These are phyloP conservation scores for Mycteria americana DNA, from an alignment of 2,797 vertebrate species.

Conservation along the genomic window DNA sequence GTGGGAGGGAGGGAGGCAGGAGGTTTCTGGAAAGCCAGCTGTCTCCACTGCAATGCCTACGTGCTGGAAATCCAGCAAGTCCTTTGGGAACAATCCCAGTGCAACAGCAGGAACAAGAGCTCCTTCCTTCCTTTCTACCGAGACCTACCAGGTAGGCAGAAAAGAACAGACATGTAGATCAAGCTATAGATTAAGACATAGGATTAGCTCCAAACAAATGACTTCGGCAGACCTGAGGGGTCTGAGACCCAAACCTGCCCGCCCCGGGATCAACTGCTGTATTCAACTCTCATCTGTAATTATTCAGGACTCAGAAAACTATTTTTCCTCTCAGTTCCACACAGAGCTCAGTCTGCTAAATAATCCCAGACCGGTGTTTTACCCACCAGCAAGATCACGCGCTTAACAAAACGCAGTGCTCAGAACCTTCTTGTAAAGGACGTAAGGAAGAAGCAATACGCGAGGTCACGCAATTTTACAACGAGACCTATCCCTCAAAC, in stretches of 20 bases:
- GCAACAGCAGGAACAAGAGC: not conserved
- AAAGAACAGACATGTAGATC: not conserved
- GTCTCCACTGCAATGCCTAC: not conserved
- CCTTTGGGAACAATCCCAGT: not conserved
- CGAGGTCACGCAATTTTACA: not conserved
- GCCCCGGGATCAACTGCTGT: not conserved
- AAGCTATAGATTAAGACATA: not conserved
- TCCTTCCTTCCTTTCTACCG: not conserved
- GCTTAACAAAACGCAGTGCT: too few relatives aligned
- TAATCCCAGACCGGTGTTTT: not conserved
- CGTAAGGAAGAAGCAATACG: accelerated
- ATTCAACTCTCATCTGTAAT: not conserved
- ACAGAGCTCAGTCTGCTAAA: not conserved
- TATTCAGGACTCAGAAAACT: not conserved
- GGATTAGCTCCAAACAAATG: not conserved
- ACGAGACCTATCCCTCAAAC: not conserved
- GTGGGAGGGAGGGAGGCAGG: not conserved
- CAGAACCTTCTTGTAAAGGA: not conserved
- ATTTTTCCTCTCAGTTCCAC: not conserved
- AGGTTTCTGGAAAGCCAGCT: not conserved
- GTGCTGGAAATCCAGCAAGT: not conserved
- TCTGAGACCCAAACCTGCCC: not conserved
- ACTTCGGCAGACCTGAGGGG: not conserved
- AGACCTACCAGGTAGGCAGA: not conserved
- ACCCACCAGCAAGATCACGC: not conserved